Conservation (phyloP, 2,888 invertebrate genomes). For the Pycnomerus fuliginosus region DNA sequence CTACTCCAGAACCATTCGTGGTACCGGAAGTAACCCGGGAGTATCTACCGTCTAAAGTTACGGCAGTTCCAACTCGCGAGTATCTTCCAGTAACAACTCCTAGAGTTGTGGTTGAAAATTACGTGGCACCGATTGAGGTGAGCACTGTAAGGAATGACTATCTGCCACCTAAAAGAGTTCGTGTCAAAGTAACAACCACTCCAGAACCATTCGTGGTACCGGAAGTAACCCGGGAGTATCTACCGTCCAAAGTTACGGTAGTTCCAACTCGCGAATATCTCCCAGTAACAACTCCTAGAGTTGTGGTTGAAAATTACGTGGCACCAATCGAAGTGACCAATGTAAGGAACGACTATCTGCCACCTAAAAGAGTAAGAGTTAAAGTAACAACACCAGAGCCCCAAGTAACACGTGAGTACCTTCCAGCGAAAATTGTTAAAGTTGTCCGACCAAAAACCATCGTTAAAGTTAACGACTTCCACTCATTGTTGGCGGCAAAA, state of each 20-base stretch:
- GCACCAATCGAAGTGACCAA: slow-evolving; percentile 18
- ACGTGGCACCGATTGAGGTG: slow-evolving; percentile 10
- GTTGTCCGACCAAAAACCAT: slow-evolving; percentile 58
- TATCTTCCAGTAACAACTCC: not conserved
- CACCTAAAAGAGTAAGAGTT: slow-evolving; percentile 10
- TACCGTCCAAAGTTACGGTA: slow-evolving; percentile 28
- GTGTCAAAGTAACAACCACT: slow-evolving; percentile 4
- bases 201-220: not conserved
- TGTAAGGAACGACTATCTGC: slow-evolving; percentile 26
- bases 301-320: slow-evolving; percentile 12
- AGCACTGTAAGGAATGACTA: slow-evolving; percentile 6
- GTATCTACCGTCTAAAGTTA: not conserved
- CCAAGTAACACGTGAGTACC: slow-evolving; percentile 12
- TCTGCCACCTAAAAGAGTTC: slow-evolving; percentile 2
- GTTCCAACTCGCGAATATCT: slow-evolving; percentile 37
- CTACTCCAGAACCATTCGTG: not conserved
- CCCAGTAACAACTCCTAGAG: slow-evolving; percentile 34
- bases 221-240: slow-evolving; percentile 13
- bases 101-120: slow-evolving; percentile 12
- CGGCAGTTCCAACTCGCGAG: too few relatives aligned
- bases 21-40: not conserved
- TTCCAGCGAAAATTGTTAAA: slow-evolving; percentile 26
- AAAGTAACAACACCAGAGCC: slow-evolving; percentile 5
- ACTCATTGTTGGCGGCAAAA: slow-evolving; percentile 69
- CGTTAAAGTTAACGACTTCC: slow-evolving; percentile 70